phyloP scores from a whole-genome alignment of 1,140 invertebrate genomes.

The Trichonephila clavipes region DNA sequence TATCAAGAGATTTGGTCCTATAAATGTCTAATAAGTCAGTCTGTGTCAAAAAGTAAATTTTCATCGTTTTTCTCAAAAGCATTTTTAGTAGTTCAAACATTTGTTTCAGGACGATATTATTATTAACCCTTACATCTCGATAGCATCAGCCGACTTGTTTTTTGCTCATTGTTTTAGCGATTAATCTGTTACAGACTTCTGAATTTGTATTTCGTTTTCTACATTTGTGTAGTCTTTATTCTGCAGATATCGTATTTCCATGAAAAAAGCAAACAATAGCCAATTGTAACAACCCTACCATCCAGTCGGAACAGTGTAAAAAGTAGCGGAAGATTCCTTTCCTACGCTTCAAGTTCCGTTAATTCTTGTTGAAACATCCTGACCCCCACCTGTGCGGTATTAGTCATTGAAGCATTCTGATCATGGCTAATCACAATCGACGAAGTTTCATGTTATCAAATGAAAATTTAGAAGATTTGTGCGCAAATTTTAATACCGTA shows the following conservation, averaged over 20 bases:
- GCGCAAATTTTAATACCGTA: conserved; percentile 60
- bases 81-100: too few species aligned
- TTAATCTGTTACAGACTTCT: too few species aligned
- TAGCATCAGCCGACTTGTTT: too few species aligned
- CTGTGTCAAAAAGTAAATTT: too few species aligned
- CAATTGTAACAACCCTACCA: conserved; percentile 47
- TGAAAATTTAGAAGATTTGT: conserved; percentile 70
- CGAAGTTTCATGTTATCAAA: conserved; percentile 64
- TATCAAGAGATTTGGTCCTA: too few species aligned
- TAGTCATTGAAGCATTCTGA: conserved; percentile 23
- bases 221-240: neutral
- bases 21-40: too few species aligned
- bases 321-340: conserved; percentile 48
- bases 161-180: too few species aligned
- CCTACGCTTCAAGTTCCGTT: conserved; percentile 38
- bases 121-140: too few species aligned
- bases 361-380: conserved; percentile 1
- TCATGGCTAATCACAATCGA: conserved; percentile 38
- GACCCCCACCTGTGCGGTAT: neutral
- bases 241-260: neutral
- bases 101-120: too few species aligned
- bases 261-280: conserved; percentile 38
- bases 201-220: neutral
- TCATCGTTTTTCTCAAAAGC: too few species aligned
- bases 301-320: neutral